phyloP scores from a whole-genome alignment of 2,113 vertebrate species.

The Microtus pennsylvanicus region DNA sequence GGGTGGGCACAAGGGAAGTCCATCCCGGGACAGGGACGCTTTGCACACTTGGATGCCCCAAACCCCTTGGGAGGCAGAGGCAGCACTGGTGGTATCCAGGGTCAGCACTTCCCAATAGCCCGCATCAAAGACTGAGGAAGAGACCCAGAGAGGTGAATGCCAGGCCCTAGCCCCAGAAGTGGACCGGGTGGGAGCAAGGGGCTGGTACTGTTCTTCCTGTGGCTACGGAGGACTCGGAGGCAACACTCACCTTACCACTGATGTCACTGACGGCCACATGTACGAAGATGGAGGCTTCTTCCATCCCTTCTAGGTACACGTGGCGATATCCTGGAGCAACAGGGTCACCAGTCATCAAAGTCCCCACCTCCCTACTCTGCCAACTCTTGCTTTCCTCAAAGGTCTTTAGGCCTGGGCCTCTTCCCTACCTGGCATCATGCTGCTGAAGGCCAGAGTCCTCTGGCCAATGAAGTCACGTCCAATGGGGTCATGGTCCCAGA shows the following conservation, averaged over 20 bases:
- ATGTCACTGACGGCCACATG: slow-evolving; percentile 96
- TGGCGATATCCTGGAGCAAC: slow-evolving; percentile 94
- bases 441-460: slow-evolving; percentile 96
- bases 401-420: neutral
- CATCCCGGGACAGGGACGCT: neutral
- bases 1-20: neutral
- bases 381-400: neutral
- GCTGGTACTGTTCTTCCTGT: fast-evolving
- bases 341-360: fast-evolving
- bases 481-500: slow-evolving; percentile 99
- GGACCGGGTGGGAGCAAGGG: neutral
- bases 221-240: fast-evolving
- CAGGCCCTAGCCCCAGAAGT: neutral
- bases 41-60: neutral
- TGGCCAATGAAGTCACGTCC: slow-evolving; percentile 98
- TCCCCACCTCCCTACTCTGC: fast-evolving
- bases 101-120: neutral
- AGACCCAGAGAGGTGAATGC: neutral
- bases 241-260: slow-evolving; percentile 96
- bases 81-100: neutral
- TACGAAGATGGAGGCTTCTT: slow-evolving; percentile 98
- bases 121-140: neutral
- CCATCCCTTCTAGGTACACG: slow-evolving; percentile 98
- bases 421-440: slow-evolving; percentile 95
- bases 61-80: fast-evolving